Evolutionary conservation across 1,140 invertebrate genomes (phyloP).

Genomic region (Trichonephila inaurata): DNA sequence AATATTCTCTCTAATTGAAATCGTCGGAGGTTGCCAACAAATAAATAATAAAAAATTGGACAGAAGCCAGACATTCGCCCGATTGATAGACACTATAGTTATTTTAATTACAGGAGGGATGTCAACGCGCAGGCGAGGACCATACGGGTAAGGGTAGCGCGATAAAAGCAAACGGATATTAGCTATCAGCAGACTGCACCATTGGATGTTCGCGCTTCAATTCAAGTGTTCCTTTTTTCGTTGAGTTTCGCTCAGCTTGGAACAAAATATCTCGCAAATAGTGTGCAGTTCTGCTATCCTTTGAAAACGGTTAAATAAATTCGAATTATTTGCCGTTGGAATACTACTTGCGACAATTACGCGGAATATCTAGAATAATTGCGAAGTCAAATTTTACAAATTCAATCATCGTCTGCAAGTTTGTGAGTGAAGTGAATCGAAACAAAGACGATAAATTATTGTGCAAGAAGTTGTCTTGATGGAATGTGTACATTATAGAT

Average conservation of each 20-base stretch:
- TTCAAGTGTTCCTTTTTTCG: background rate
- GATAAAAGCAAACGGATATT: conserved; percentile 21
- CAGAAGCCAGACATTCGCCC: background rate
- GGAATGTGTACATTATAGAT: background rate
- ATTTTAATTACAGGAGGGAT: conserved; percentile 34
- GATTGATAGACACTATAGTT: conserved; percentile 27
- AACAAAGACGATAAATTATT: background rate
- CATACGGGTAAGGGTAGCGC: conserved; percentile 27
- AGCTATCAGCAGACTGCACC: conserved; percentile 11
- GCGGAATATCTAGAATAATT: background rate
- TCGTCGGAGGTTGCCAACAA: background rate
- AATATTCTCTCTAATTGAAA: background rate
- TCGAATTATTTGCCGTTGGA: background rate
- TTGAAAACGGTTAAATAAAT: background rate
- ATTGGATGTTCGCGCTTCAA: conserved; percentile 5
- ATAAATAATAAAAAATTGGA: background rate
- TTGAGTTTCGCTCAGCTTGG: background rate
- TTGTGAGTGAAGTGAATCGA: background rate
- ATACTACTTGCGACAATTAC: background rate
- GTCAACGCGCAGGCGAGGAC: background rate
- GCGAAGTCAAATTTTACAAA: background rate
- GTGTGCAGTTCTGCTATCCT: background rate
- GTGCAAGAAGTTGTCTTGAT: background rate
- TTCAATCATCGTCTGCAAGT: background rate
- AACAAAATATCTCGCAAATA: background rate